Evolutionary conservation across 2,888 invertebrate genomes (phyloP), one percentile per base, ranked within the genome.

Genomic region (Tuta absoluta): DNA sequence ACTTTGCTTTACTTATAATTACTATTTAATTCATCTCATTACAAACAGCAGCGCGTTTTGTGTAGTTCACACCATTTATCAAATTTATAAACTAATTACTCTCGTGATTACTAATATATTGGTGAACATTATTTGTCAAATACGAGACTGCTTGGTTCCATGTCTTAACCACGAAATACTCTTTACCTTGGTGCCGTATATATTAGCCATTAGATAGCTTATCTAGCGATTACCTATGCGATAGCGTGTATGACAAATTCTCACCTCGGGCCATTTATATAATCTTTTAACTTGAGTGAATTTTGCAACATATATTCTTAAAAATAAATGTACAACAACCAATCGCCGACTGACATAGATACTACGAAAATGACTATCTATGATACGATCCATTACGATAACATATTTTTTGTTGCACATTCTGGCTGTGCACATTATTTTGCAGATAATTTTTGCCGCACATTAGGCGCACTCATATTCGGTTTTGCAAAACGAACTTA

Each of bases 141-240:
- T 49, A 49, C 4, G 51, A 51, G 51, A 59, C 70, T 72, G 73
- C 68, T 71, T 72, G 69, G 72, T 73, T 75, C 72, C 49, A 45
- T 45, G 64, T 67, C 64, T 61, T 64, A 62, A 51, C 68, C 68
- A 37, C 17, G 49, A 37, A 45, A 12, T 33, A 10, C 12, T n/a
- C n/a, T n/a, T 14, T 49, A 33, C 65, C 62, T 62, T 65, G 65
- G 48, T 38, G 21, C 23, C 63, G 63, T 66, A 65, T 56, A 64
- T 58, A 62, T 61, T 65, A 65, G 24, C 38, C 45, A 62, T 67
- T 64, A 66, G 65, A 64, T 49, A 63, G 63, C 64, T 67, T 70
- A 73, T 73, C 71, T 71, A 69, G 69, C 69, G 70, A 71, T 71
- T 69, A 70, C 65, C 71, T 68, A 63, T 48, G 66, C 67, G 72